phyloP scores from a whole-genome alignment of 1,140 invertebrate species.

The Monomorium pharaonis region DNA sequence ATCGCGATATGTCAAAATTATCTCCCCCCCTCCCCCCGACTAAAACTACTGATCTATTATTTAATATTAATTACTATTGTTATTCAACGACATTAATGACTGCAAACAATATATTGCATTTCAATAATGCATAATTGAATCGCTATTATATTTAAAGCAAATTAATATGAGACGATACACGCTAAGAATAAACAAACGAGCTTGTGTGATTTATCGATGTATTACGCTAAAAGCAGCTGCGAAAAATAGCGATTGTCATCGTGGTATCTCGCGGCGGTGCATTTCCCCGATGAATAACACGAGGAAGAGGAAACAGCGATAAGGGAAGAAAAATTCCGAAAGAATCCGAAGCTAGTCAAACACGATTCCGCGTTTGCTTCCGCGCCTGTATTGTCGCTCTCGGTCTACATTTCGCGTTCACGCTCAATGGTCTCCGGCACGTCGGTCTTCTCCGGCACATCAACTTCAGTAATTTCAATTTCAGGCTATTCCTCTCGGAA shows the following conservation, averaged over 20 bases:
- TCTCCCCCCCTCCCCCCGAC: no score
- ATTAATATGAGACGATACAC: background rate
- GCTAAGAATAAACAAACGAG: background rate
- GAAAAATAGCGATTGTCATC: background rate
- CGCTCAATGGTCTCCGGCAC: conserved; percentile 55
- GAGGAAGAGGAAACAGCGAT: background rate
- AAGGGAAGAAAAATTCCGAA: conserved; percentile 11
- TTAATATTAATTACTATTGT: conserved; percentile 22
- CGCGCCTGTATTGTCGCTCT: conserved; percentile 31
- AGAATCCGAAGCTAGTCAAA: conserved; percentile 42
- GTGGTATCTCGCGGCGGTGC: background rate
- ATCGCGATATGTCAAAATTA: conserved; percentile 19
- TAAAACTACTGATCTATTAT: conserved; percentile 3
- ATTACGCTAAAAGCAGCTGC: background rate
- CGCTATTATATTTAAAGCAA: background rate
- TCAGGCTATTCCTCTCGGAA: conserved; percentile 66
- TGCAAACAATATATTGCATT: background rate
- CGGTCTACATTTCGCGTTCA: conserved; percentile 28
- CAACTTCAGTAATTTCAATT: conserved; percentile 78
- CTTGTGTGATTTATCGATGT: background rate
- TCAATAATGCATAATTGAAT: background rate
- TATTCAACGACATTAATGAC: background rate
- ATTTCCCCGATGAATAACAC: background rate
- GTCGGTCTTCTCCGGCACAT: no score
- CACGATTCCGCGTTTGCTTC: conserved; percentile 50